Evolutionary conservation across 2,113 vertebrate genomes (phyloP), one percentile per base, ranked within the genome.

Genomic region (Corythoichthys haematopterus): DNA sequence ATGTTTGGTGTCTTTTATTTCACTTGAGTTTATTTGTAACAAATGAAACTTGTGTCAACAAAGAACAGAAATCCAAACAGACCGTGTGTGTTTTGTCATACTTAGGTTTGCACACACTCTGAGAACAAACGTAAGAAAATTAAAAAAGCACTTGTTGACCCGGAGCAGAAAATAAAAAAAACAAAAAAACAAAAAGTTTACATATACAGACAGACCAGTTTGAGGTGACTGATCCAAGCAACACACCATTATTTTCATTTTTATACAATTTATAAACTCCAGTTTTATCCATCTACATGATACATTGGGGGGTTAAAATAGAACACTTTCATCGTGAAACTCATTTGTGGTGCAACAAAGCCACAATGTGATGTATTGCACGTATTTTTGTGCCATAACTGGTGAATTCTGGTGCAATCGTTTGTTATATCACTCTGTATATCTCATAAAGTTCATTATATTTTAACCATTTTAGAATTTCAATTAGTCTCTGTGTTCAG

Each of bases 1-100:
- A 36, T 79, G 53, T 75, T 55, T 40, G 3, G 7, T 20, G 33
- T 37, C 43, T 88, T 70, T 94, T 91, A 89, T 97, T 98, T 95
- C 93, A 97, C 96, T 97, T 95, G 94, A 97, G 96, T 97, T 98
- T 94, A 96, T 97, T 94, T 95, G 93, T 97, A 98, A 98, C 95
- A 98, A 98, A 98, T 96, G 93, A 96, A 97, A 95, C 94, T 94
- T 95, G 95, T 97, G 96, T 97, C 94, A 93, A 96, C 95, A 97
- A 95, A 95, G 92, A 96, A 96, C 95, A 95, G 93, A 95, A 94
- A 94, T 93, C 92, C 94, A 94, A 94, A 97, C 95, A 96, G 93
- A 96, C 94, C 93, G 93, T 94, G 40, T 62, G 40, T 61, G 40
- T 40, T 37, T 94, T 94, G 84, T 78, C 65, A 20, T 61, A 38